Percentiles rank a stretch among this genome's conserved stretches.
These are phyloP conservation scores for Pomacea canaliculata DNA, from an alignment of 2,888 invertebrate genomes.

Conservation along the genomic window DNA sequence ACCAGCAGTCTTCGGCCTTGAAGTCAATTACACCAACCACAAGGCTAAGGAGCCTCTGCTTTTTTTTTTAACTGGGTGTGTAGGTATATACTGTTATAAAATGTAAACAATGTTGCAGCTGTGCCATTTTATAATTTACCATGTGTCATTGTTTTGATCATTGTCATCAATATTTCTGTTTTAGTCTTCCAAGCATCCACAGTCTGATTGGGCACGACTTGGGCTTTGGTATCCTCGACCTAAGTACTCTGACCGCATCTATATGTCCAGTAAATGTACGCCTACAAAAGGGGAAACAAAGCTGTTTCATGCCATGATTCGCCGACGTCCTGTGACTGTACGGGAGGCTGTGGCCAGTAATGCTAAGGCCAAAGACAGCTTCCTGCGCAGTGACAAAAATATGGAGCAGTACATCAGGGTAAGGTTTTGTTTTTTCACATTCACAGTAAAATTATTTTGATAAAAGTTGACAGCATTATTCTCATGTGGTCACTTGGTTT, in stretches of 20 bases:
- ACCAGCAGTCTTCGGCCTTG: no score
- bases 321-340: conserved; percentile 49
- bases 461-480: no score
- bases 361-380: conserved; percentile 56
- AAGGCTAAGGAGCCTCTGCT: no score
- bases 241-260: conserved; percentile 61
- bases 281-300: conserved; percentile 61
- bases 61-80: no score
- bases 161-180: no score
- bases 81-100: no score
- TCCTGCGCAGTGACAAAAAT: conserved; percentile 59
- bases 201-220: conserved; percentile 62
- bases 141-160: no score
- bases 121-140: no score
- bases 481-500: no score
- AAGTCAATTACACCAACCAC: no score
- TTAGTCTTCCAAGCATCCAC: conserved; percentile 61
- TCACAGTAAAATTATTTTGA: no score
- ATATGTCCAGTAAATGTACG: conserved; percentile 59
- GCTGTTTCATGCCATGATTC: conserved; percentile 59
- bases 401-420: conserved; percentile 64
- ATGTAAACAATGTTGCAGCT: no score
- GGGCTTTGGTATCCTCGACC: conserved; percentile 64
- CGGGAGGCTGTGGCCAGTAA: conserved; percentile 54
- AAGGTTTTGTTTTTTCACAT: conserved; percentile 11